These are phyloP conservation scores for Sipha maydis DNA, from an alignment of 2,888 invertebrate genomes.

Conservation along the genomic window DNA sequence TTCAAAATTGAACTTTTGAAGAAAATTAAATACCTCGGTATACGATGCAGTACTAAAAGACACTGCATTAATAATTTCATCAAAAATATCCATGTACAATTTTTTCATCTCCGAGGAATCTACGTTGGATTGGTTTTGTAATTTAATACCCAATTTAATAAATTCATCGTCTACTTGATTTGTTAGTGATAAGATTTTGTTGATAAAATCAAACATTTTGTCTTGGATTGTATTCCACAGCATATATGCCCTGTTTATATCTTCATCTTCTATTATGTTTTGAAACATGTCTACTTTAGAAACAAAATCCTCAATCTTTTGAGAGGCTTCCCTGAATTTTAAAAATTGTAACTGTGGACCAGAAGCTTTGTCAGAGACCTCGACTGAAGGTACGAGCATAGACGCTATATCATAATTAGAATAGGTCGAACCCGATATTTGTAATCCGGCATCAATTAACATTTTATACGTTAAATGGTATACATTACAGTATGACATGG, in stretches of 20 bases:
- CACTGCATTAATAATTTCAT: not conserved
- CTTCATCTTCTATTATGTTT: not conserved
- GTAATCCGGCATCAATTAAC: slow-evolving; percentile 3
- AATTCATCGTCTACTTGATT: not conserved
- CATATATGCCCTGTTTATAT: not conserved
- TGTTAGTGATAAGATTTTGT: not conserved
- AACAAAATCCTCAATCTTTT: slow-evolving; percentile 12
- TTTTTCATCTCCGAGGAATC: not conserved
- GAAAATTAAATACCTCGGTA: not conserved
- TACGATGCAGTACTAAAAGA: not conserved
- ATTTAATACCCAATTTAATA: not conserved
- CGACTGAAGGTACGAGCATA: not conserved
- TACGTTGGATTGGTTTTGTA: not conserved
- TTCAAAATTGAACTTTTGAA: not conserved
- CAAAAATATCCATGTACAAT: not conserved
- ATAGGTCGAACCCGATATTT: not conserved
- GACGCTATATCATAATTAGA: slow-evolving; percentile 12
- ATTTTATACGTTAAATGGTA: slow-evolving; percentile 2
- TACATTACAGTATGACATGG: slow-evolving; percentile 20
- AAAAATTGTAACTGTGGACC: not conserved
- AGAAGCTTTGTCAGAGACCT: not conserved
- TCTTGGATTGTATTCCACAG: slow-evolving; percentile 5
- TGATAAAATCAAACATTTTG: not conserved
- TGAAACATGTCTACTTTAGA: not conserved
- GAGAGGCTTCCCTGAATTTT: slow-evolving; percentile 17